Base-by-base conservation (phyloP, 2,113 vertebrate genomes). In the Prionailurus bengalensis region DNA sequence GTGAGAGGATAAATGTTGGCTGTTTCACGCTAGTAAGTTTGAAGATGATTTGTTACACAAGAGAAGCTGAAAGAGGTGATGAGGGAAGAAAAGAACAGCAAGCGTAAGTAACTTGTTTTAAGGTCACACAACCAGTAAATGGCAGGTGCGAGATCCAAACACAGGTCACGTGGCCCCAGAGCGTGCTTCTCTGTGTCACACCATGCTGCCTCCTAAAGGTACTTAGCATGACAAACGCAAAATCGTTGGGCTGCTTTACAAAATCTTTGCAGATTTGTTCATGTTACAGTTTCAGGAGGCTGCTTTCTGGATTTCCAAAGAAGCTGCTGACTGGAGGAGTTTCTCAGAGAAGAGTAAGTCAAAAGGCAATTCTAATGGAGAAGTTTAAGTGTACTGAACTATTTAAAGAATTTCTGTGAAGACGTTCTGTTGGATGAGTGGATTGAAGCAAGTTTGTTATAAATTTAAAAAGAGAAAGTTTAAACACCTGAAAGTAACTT, bases 271-370 rank as follows among this genome's bases (percentile, higher is more conserved):
- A 63, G 48, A 21, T 9, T 68, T 65, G 70, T 53, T 89, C 33
- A 39, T n/a, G 45, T 15, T 73, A 89, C 9, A 80, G 78, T 66
- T 73, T 71, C 33, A 58, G 53, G 36, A 51, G 27, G 51, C 51
- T 80, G 78, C 70, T 78, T 79, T 96, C 53, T n/a, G 36, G 71
- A 71, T 84, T 96, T 94, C 88, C 53, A 89, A 36, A 94, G 88
- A 88, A 94, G 63, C 45, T 94, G 78, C 70, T 73, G 71, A 89
- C 68, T 89, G 79, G 78, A 94, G 73, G 83, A 88, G 78, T 91
- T 92, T 91, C 82, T 58, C 17, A 84, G 79, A 91, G 33, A 79
- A 88, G 73, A 45, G 36, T 71, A 45, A 71, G 53, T 83, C 82
- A 94, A 89, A 79, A 23, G 16, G 51, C 88, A 87, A 61, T 36